Percentiles rank a stretch among this genome's conserved stretches.
Conservation (phyloP, 2,797 vertebrate species). For the Prionace glauca region DNA sequence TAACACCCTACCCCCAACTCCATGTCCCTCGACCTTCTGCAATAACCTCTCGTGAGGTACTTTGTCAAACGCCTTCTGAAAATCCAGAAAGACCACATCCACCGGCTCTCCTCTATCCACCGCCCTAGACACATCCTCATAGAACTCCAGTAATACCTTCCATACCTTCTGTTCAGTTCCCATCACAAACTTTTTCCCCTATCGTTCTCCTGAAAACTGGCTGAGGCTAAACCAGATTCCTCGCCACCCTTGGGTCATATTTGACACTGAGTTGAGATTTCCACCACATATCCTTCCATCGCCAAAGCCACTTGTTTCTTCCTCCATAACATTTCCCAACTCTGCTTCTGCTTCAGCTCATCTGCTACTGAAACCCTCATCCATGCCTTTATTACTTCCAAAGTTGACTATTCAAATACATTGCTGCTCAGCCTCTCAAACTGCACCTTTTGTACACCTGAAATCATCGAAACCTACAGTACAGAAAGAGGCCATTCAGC, state of each 20-base stretch:
- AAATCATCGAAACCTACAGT: too few species aligned
- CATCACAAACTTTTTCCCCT: neutral
- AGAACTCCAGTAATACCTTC: too few species aligned
- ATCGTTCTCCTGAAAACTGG: neutral
- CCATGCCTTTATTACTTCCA: neutral
- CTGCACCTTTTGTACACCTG: neutral
- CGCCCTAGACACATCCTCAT: too few species aligned
- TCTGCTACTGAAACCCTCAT: neutral
- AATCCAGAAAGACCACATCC: too few species aligned
- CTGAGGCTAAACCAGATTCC: neutral
- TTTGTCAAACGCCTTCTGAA: too few species aligned
- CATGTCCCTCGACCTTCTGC: too few species aligned
- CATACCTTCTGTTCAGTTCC: neutral
- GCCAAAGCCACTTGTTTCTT: neutral
- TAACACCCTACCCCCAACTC: too few species aligned
- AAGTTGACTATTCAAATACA: neutral
- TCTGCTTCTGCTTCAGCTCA: neutral
- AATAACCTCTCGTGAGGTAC: too few species aligned
- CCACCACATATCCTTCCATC: neutral
- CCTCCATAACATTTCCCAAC: too few species aligned
- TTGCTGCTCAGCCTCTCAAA: neutral
- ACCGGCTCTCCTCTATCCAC: too few species aligned
- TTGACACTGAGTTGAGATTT: neutral
- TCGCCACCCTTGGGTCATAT: neutral
- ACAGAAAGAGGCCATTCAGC: too few species aligned